phyloP scores from a whole-genome alignment of 2,113 vertebrate genomes.

The Cyphomyrus plagiostoma region DNA sequence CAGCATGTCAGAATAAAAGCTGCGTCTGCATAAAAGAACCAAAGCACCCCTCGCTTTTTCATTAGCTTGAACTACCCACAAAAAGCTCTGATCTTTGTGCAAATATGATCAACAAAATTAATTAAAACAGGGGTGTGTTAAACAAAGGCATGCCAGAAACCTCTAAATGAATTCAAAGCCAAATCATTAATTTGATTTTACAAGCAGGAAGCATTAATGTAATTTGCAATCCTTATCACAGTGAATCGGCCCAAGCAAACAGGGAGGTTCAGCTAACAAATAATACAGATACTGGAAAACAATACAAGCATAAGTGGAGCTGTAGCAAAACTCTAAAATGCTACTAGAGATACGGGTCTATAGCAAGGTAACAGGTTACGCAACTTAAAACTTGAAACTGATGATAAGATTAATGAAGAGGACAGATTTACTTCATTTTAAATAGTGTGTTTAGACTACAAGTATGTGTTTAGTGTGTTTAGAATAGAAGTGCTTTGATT shows the following conservation, averaged over 20 bases:
- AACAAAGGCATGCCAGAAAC: background rate
- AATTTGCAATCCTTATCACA: background rate
- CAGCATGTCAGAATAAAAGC: background rate
- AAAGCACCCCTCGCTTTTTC: background rate
- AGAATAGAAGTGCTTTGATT: background rate
- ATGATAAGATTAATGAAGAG: background rate
- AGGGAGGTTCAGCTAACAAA: background rate
- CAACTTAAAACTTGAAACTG: background rate
- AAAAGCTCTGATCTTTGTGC: background rate
- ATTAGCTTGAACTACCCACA: background rate
- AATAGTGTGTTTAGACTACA: background rate
- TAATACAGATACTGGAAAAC: background rate
- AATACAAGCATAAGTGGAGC: background rate
- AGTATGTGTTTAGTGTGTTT: background rate
- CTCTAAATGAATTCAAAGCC: background rate
- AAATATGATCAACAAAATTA: constrained; percentile 3
- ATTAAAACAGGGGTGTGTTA: background rate
- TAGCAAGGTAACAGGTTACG: background rate
- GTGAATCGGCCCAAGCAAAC: background rate
- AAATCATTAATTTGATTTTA: constrained; percentile 1
- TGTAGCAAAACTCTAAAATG: background rate
- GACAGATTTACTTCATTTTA: background rate
- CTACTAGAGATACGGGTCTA: background rate
- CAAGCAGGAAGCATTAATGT: background rate
- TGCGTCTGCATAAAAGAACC: background rate